These are phyloP conservation scores for Thryonomys swinderianus DNA, from an alignment of 2,113 vertebrate species.

Conservation along the genomic window DNA sequence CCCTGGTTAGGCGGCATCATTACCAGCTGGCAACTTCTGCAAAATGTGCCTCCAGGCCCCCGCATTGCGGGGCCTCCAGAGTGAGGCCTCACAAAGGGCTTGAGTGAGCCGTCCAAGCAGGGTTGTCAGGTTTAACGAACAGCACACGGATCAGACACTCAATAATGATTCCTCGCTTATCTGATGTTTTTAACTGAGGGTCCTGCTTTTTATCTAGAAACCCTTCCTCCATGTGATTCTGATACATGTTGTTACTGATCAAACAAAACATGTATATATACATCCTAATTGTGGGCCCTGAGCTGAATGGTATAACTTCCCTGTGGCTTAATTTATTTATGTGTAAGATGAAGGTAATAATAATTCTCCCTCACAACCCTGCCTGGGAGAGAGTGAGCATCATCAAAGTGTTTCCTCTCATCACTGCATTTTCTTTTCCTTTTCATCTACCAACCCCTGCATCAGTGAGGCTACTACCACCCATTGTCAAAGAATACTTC, in stretches of 20 bases:
- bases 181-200: background rate
- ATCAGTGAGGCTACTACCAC: background rate
- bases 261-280: background rate
- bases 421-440: background rate
- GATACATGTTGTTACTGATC: background rate
- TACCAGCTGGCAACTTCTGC: background rate
- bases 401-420: background rate
- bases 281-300: too few relatives aligned
- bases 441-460: background rate
- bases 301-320: background rate
- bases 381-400: background rate
- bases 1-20: background rate
- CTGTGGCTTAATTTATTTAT: background rate
- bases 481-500: background rate
- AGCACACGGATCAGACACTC: background rate
- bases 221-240: background rate
- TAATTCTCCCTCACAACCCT: fast-evolving
- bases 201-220: background rate
- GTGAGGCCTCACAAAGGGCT: background rate
- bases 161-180: background rate
- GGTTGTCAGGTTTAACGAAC: background rate
- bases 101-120: background rate
- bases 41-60: background rate
- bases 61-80: background rate
- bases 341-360: background rate